Base-by-base conservation (phyloP, 1,140 invertebrate species). In the Bombus superbus region DNA sequence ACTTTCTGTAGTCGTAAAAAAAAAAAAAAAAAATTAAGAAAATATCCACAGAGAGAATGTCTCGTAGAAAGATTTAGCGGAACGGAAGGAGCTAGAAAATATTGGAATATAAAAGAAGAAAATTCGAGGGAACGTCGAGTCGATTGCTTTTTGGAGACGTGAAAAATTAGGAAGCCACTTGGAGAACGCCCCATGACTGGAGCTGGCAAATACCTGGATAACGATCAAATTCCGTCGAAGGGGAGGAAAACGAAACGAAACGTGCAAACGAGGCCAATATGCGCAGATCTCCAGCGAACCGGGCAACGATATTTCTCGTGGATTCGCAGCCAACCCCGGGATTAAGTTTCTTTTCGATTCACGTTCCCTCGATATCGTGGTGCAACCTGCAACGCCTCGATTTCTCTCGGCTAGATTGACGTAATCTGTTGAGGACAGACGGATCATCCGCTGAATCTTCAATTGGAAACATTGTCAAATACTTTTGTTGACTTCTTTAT, bases 251-350 rank as follows among this genome's bases (percentile, higher is more conserved):
- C 92, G 90, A 94, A 94, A 94, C 91, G 93, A 94, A 93, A 94
- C 93, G 93, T 94, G 93, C 91, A 94, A 95, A 95, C 93, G 93
- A 95, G 93, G 94, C 93, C 94, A 95, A 95, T 95, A 94, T 94
- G 90, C 92, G 91, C 84, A 81, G 87, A 93, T 92, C 90, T 92
- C 91, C 92, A 92, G 89, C 87, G 87, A 92, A 86, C 89, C 92
- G 90, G 88, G 78, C 92, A 93, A 93, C 88, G 91, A 92, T 90
- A 93, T 94, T 93, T 94, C 57, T 71, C 64, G 82, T 82, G 86
- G 77, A 86, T 89, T 91, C 86, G 82, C 87, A 83, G 72, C 83
- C 89, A 91, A 91, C 89, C 86, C 66, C 85, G 78, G 64, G 92
- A 94, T 93, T 93, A 91, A 92, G 87, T 93, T 93, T 92, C 53